These are phyloP conservation scores for Palloptera scutellata DNA, from an alignment of 2,888 invertebrate species.

Conservation along the genomic window DNA sequence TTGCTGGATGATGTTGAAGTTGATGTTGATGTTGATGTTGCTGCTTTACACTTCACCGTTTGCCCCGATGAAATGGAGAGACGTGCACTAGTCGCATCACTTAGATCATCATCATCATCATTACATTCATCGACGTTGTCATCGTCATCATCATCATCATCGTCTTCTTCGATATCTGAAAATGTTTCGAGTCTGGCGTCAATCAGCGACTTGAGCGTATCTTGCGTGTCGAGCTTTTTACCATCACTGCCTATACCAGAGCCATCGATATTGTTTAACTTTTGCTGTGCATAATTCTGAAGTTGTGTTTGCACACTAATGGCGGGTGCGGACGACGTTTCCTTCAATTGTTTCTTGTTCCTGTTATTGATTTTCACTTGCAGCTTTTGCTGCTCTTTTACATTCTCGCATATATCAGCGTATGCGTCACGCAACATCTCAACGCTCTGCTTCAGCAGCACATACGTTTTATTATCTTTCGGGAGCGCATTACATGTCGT, in stretches of 20 bases:
- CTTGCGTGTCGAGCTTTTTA: slow-evolving; percentile 30
- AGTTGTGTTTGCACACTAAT: slow-evolving; percentile 30
- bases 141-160: slow-evolving; percentile 8
- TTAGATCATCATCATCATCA: too few species aligned
- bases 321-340: slow-evolving; percentile 32
- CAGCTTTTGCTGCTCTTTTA: slow-evolving; percentile 28
- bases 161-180: neutral
- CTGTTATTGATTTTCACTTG: slow-evolving; percentile 4
- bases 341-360: slow-evolving; percentile 7
- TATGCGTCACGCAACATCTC: slow-evolving; percentile 45
- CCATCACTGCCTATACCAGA: slow-evolving; percentile 6
- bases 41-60: slow-evolving; percentile 1
- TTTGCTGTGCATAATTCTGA: slow-evolving; percentile 27
- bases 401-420: slow-evolving; percentile 42
- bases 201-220: slow-evolving; percentile 15
- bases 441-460: slow-evolving; percentile 43
- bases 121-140: slow-evolving; percentile 4
- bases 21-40: slow-evolving; percentile 12
- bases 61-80: too few species aligned
- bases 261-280: slow-evolving; percentile 21
- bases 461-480: slow-evolving; percentile 40
- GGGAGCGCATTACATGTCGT: slow-evolving; percentile 25
- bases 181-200: slow-evolving; percentile 7
- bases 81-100: too few species aligned
- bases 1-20: slow-evolving; percentile 12